Evolutionary conservation across 2,888 invertebrate species (phyloP), one percentile per base, ranked within the genome.

Genomic region (Euphydryas editha): DNA sequence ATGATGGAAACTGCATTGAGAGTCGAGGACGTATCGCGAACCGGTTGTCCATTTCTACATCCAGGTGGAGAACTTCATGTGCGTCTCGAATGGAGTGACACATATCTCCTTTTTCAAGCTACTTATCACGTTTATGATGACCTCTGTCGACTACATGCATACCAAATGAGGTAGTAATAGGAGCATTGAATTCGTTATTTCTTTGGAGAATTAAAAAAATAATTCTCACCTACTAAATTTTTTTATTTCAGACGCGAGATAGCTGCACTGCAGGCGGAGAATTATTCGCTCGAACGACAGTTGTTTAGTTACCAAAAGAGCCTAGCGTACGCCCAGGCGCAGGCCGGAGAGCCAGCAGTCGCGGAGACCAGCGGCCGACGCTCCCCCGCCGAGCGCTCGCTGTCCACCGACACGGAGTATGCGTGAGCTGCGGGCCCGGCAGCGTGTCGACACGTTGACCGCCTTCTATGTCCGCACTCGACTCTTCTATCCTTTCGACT

Each of bases 71-170:
- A 95, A 76, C 90, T 97, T 59, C 94, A 95, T 18, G 95, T 97
- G 24, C 95, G 97, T 73, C 94, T 97, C 59, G 97, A 97, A 81
- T 97, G 97, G 97, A 94, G 95, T 77, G 96, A 97, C 83, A 96
- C 96, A 60, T 96, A 96, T 79, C 91, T 97, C 64, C 94, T 97
- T 66, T 96, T 96, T 84, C 96, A 96, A 84, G 96, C 96, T 69
- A 95, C 95, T 69, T 97, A 97, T 86, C 96, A 96, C 88, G 95
- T 96, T 80, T 96, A 96, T 83, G 97, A 97, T 83, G 97, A 97
- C 86, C 95, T 97, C 54, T 95, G 95, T 77, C 94, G 96, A 73
- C 91, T 96, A 70, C 97, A 97, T 85, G 96, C 96, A 84, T 96
- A 96, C 81, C 97, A 97, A 83, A 97, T 97, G 97, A 95, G 95